Percentiles rank a stretch among this genome's conserved stretches.
phyloP scores from a whole-genome alignment of 2,113 vertebrate species.

The Anser brachyrhynchus region DNA sequence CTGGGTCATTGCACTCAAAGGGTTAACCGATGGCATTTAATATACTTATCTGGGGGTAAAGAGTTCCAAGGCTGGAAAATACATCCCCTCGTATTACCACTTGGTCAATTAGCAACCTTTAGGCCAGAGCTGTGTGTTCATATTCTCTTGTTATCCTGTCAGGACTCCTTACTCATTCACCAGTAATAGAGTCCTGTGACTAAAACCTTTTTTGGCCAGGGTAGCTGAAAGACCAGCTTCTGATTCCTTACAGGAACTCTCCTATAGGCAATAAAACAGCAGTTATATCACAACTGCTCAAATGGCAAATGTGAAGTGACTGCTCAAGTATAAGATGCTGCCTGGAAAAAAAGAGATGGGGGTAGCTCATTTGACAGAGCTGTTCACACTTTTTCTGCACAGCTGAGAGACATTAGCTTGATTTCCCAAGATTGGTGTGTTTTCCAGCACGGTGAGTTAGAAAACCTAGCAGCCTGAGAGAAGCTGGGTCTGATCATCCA shows the following conservation, averaged over 20 bases:
- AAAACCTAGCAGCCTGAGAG: conserved; percentile 58
- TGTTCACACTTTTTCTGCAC: conserved; percentile 78
- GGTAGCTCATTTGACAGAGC: conserved; percentile 80
- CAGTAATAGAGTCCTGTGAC: conserved; percentile 57
- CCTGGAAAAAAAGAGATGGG: conserved; percentile 66
- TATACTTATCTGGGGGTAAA: conserved; percentile 67
- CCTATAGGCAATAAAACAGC: conserved; percentile 75
- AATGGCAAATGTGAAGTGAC: conserved; percentile 81
- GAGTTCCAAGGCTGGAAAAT: conserved; percentile 58
- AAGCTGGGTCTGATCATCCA: conserved; percentile 57
- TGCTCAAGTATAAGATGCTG: conserved; percentile 66
- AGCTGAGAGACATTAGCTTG: conserved; percentile 80
- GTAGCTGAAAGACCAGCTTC: conserved; percentile 61
- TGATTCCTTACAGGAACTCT: conserved; percentile 66
- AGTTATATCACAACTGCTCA: conserved; percentile 65
- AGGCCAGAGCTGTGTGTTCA: conserved; percentile 68
- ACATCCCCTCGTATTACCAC: conserved; percentile 60
- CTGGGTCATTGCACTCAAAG: conserved; percentile 64
- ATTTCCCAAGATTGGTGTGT: conserved; percentile 70
- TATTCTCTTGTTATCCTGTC: conserved; percentile 71
- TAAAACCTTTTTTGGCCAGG: conserved; percentile 62
- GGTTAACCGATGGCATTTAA: conserved; percentile 72
- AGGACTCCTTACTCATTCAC: conserved; percentile 71
- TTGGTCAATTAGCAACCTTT: conserved; percentile 74
- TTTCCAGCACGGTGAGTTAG: conserved; percentile 58